phyloP scores from a whole-genome alignment of 2,888 invertebrate species.

The Caenorhabditis sulstoni region DNA sequence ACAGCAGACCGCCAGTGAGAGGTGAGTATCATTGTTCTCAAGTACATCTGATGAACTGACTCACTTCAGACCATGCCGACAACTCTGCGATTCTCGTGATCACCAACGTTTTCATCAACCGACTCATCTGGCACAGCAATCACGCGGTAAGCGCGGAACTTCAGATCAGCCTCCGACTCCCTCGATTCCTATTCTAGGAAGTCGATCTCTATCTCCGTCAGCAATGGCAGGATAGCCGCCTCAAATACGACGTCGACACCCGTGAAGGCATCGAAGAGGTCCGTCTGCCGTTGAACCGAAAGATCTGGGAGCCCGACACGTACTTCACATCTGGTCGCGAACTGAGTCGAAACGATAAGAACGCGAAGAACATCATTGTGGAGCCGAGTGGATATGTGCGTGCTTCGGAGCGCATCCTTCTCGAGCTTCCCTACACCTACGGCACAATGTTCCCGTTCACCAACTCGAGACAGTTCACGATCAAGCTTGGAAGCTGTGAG shows the following conservation, averaged over 20 bases:
- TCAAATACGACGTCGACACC: slow-evolving; percentile 77
- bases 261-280: slow-evolving; percentile 75
- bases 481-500: slow-evolving; percentile 70
- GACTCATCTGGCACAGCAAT: slow-evolving; percentile 73
- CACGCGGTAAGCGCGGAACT: slow-evolving; percentile 57
- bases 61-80: slow-evolving; percentile 68
- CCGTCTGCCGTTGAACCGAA: slow-evolving; percentile 67
- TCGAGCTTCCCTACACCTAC: slow-evolving; percentile 66
- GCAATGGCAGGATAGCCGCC: slow-evolving; percentile 78
- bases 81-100: slow-evolving; percentile 77
- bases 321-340: slow-evolving; percentile 74
- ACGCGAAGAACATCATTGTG: slow-evolving; percentile 63
- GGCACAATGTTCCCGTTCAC: slow-evolving; percentile 70
- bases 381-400: slow-evolving; percentile 77
- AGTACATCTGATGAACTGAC: neutral
- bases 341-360: slow-evolving; percentile 29
- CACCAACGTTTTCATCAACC: slow-evolving; percentile 74
- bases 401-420: slow-evolving; percentile 64
- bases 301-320: slow-evolving; percentile 79
- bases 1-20: slow-evolving; percentile 77
- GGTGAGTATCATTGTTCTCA: slow-evolving; percentile 48
- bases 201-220: slow-evolving; percentile 79
- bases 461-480: slow-evolving; percentile 64
- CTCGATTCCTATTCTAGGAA: slow-evolving; percentile 74
- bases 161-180: neutral